Conservation (phyloP, 1,140 invertebrate species). For the Trinorchestia longiramus region DNA sequence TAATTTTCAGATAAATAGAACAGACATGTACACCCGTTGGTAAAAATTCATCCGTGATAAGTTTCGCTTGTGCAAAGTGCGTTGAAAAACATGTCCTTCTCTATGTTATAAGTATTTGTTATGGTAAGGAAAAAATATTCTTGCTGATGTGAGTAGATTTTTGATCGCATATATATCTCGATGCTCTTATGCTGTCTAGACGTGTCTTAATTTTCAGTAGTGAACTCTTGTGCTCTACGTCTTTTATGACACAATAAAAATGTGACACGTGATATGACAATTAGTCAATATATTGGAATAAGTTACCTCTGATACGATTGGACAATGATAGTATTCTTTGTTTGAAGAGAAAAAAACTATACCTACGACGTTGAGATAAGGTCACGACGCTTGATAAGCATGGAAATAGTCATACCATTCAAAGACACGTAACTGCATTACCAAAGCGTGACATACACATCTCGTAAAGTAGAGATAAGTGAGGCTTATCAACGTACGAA, state of each 20-base stretch:
- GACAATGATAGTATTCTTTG: neutral
- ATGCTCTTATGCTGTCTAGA: neutral
- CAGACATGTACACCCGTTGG: too few relatives aligned
- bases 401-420: too few relatives aligned
- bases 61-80: neutral
- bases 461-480: too few relatives aligned
- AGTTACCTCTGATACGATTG: neutral
- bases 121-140: too few relatives aligned
- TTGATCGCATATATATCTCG: neutral
- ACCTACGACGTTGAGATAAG: neutral
- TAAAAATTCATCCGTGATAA: too few relatives aligned
- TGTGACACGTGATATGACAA: neutral
- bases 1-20: too few relatives aligned
- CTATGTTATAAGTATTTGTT: too few relatives aligned
- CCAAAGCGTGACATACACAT: too few relatives aligned
- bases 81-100: neutral
- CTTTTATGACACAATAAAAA: neutral
- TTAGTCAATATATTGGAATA: neutral
- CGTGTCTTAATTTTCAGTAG: neutral
- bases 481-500: neutral
- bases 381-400: neutral
- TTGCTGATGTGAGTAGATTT: neutral
- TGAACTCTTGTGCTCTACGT: neutral
- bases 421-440: too few relatives aligned
- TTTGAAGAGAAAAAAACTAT: neutral